Conservation (phyloP, 1,140 invertebrate species). For the Caenorhabditis elegans region WBcel235 BX284602.5:5155501-5156000, state of each 20-base stretch:
- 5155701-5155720: background rate
- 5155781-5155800: background rate
- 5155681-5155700: background rate
- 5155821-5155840: background rate
- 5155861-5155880: too few species aligned
- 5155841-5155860: background rate
- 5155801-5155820: background rate
- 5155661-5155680: background rate
- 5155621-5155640: background rate
- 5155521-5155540: background rate
- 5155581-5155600: background rate
- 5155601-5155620: slow-evolving; percentile 5
- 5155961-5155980: background rate
- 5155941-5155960: background rate
- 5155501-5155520: background rate
- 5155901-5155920: background rate
- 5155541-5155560: background rate
- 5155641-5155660: background rate
- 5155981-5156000: background rate
- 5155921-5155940: background rate
- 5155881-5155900: background rate
- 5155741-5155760: background rate
- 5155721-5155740: background rate
- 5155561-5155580: background rate
- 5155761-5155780: slow-evolving; percentile 4